Percentiles rank a stretch among this genome's conserved stretches.
phyloP scores from a whole-genome alignment of 2,888 invertebrate genomes.

The Acrobasis suavella region DNA sequence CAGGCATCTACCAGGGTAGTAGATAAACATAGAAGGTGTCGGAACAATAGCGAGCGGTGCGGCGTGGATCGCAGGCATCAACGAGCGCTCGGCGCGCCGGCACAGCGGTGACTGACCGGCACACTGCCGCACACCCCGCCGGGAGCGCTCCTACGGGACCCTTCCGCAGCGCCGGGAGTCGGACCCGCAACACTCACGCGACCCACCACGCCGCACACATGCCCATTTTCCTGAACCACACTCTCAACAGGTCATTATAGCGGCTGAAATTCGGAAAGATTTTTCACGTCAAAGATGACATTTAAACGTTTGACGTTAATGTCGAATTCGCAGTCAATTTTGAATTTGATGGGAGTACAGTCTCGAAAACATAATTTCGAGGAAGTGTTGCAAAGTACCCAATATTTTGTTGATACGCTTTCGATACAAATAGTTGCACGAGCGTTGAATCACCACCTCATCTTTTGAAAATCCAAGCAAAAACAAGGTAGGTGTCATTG shows the following conservation, averaged over 20 bases:
- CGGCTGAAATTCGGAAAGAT: background rate
- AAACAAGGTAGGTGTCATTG: constrained; percentile 23
- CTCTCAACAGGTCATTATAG: background rate
- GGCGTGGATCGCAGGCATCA: constrained; percentile 46
- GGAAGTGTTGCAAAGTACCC: constrained; percentile 5
- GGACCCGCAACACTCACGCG: constrained; percentile 62
- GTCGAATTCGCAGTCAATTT: constrained; percentile 12
- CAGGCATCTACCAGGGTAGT: constrained; percentile 60
- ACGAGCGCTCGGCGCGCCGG: constrained; percentile 75
- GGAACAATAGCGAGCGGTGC: constrained; percentile 55
- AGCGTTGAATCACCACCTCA: constrained; percentile 22
- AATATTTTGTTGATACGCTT: constrained; percentile 10
- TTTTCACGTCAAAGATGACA: background rate
- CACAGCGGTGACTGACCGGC: constrained; percentile 81
- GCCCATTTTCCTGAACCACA: constrained; percentile 34
- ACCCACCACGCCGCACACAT: constrained; percentile 46
- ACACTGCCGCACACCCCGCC: constrained; percentile 77
- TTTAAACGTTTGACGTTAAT: constrained; percentile 24
- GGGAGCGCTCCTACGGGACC: constrained; percentile 74
- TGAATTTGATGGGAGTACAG: background rate
- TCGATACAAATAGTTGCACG: constrained; percentile 12
- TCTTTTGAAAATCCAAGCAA: constrained; percentile 23
- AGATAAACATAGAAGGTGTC: constrained; percentile 63
- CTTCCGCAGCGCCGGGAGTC: constrained; percentile 71
- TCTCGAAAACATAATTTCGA: constrained; percentile 9